phyloP scores from a whole-genome alignment of 2,797 vertebrate species.

The Semotilus atromaculatus region DNA sequence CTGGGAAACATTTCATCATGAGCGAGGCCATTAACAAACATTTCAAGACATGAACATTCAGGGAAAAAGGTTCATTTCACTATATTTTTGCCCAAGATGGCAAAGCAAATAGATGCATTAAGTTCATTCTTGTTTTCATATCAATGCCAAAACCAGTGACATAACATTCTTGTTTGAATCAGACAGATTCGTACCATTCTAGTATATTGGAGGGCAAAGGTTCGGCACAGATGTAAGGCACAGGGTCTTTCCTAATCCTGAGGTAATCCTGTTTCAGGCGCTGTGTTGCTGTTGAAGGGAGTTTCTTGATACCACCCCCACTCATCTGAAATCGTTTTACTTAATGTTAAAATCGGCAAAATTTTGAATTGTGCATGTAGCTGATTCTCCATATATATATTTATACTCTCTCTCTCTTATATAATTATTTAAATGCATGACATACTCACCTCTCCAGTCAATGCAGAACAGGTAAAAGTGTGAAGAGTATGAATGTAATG shows the following conservation, averaged over 20 bases:
- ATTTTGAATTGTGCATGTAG: too few species aligned
- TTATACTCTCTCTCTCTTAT: too few species aligned
- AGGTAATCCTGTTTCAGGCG: constrained; percentile 93
- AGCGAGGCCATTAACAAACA: neutral
- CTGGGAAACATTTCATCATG: constrained; percentile 67
- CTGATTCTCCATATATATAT: too few species aligned
- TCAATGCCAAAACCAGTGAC: neutral
- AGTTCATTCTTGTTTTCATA: neutral
- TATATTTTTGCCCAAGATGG: neutral
- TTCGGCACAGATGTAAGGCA: constrained; percentile 98
- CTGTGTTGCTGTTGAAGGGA: constrained; percentile 90
- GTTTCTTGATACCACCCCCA: constrained; percentile 79
- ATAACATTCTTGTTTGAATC: too few species aligned
- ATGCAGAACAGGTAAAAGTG: too few species aligned
- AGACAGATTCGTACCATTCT: constrained; percentile 83
- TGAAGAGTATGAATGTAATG: too few species aligned
- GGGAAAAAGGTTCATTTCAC: neutral
- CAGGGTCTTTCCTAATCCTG: constrained; percentile 92
- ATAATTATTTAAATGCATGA: too few species aligned
- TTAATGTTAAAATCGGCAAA: constrained; percentile 52
- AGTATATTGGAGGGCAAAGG: constrained; percentile 96
- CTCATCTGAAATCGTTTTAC: too few species aligned
- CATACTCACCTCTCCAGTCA: too few species aligned
- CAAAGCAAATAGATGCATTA: neutral
- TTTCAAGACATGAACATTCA: neutral